These are phyloP conservation scores for Amiota minor DNA, from an alignment of 2,888 invertebrate genomes.

Conservation along the genomic window DNA sequence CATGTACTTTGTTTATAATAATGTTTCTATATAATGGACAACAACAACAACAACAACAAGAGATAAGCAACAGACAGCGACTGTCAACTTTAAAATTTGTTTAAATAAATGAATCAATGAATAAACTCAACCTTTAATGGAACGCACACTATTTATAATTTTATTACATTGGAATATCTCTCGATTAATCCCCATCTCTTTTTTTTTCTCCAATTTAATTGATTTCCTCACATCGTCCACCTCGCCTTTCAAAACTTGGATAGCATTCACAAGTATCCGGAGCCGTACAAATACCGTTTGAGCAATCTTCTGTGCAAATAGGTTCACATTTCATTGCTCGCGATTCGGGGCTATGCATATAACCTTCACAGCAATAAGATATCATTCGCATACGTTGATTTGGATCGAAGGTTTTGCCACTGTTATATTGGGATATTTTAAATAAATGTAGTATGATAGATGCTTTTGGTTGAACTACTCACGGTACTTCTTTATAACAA, in stretches of 20 bases:
- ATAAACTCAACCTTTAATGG: not conserved
- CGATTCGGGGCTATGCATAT: constrained; percentile 75
- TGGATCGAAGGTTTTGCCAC: constrained; percentile 56
- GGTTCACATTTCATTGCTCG: constrained; percentile 74
- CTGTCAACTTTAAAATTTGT: not conserved
- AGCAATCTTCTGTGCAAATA: constrained; percentile 73
- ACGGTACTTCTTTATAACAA: constrained; percentile 70
- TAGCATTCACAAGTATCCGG: constrained; percentile 72
- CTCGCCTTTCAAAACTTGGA: constrained; percentile 54
- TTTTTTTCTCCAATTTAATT: constrained; percentile 2
- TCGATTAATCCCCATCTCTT: not conserved
- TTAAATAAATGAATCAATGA: not conserved
- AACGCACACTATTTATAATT: not conserved
- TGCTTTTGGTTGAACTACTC: constrained; percentile 44
- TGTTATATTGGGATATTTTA: constrained; percentile 34
- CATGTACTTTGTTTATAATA: not conserved
- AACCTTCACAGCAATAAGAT: constrained; percentile 82
- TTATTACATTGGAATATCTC: not conserved
- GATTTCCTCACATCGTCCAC: constrained; percentile 43
- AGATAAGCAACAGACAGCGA: constrained; percentile 7
- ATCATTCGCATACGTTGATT: constrained; percentile 76
- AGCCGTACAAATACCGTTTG: constrained; percentile 73
- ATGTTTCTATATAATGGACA: not conserved
- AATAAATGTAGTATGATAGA: not conserved
- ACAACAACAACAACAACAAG: constrained; percentile 5